These are phyloP conservation scores for Mythimna albipuncta DNA, from an alignment of 2,888 invertebrate genomes.

Conservation along the genomic window DNA sequence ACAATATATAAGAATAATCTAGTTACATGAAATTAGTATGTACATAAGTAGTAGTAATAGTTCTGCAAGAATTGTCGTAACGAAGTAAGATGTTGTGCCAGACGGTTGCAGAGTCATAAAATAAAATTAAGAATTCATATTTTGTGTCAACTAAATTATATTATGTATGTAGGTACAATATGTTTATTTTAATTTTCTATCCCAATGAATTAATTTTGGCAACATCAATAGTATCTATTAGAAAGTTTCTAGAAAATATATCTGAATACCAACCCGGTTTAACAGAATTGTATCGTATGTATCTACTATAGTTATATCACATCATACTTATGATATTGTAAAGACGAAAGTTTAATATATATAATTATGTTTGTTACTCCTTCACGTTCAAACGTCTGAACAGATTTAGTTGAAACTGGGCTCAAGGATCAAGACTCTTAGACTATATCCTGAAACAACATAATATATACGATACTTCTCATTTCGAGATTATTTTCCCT, in stretches of 20 bases:
- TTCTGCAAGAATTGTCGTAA: slow-evolving; percentile 31
- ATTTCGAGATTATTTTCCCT: too few relatives aligned
- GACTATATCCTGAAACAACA: too few relatives aligned
- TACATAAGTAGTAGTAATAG: slow-evolving; percentile 13
- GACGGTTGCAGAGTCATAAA: neutral
- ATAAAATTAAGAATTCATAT: slow-evolving; percentile 7
- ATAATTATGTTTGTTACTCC: too few relatives aligned
- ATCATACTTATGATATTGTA: too few relatives aligned
- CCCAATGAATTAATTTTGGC: too few relatives aligned
- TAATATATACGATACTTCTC: too few relatives aligned
- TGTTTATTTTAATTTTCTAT: slow-evolving; percentile 1
- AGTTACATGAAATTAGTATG: slow-evolving; percentile 16
- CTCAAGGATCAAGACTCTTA: too few relatives aligned
- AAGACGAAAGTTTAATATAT: too few relatives aligned
- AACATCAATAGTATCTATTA: neutral
- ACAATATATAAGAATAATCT: slow-evolving; percentile 17
- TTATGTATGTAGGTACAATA: neutral
- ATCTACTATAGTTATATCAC: too few relatives aligned
- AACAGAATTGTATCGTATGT: neutral
- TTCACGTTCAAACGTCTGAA: too few relatives aligned
- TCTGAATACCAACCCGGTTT: neutral
- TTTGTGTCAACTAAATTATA: neutral
- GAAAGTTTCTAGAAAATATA: slow-evolving; percentile 17
- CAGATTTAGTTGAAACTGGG: too few relatives aligned
- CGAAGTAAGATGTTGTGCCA: neutral